These are phyloP conservation scores for Mugil cephalus DNA, from an alignment of 2,113 vertebrate species.

Conservation along the genomic window DNA sequence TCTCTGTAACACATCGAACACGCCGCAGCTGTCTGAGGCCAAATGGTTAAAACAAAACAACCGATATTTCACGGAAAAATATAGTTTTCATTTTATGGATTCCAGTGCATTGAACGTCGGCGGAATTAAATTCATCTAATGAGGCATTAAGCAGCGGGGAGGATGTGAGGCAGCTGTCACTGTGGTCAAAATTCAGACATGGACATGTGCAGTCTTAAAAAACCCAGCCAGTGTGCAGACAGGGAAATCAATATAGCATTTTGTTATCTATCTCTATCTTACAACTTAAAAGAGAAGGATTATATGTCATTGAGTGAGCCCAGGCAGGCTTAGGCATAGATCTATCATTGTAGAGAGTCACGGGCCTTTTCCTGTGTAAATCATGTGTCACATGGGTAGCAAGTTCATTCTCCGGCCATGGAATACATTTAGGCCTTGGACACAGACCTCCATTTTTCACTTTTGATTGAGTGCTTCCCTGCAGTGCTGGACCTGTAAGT, in stretches of 20 bases:
- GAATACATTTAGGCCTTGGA: slow-evolving; percentile 84
- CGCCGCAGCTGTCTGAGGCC: neutral
- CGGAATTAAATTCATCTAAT: slow-evolving; percentile 33
- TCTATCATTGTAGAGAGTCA: slow-evolving; percentile 85
- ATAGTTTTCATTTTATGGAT: neutral
- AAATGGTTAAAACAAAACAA: neutral
- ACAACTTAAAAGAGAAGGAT: slow-evolving; percentile 88
- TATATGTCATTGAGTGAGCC: slow-evolving; percentile 84
- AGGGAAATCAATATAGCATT: slow-evolving; percentile 84
- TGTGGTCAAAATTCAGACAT: slow-evolving; percentile 71
- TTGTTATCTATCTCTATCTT: slow-evolving; percentile 88
- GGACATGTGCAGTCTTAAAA: slow-evolving; percentile 71
- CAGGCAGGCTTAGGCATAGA: slow-evolving; percentile 78
- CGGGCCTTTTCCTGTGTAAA: slow-evolving; percentile 85
- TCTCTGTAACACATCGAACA: slow-evolving; percentile 8
- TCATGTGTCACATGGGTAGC: slow-evolving; percentile 86
- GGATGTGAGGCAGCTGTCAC: slow-evolving; percentile 61
- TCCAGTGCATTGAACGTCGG: slow-evolving; percentile 8
- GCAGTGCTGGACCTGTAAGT: slow-evolving; percentile 77
- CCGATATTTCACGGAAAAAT: neutral
- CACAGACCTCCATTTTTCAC: slow-evolving; percentile 75
- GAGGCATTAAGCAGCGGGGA: slow-evolving; percentile 47
- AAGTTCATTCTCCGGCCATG: slow-evolving; percentile 88
- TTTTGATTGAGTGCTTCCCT: slow-evolving; percentile 81
- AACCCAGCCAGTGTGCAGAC: slow-evolving; percentile 70